Conservation (phyloP, 2,797 vertebrate species). For the Pristis pectinata region DNA sequence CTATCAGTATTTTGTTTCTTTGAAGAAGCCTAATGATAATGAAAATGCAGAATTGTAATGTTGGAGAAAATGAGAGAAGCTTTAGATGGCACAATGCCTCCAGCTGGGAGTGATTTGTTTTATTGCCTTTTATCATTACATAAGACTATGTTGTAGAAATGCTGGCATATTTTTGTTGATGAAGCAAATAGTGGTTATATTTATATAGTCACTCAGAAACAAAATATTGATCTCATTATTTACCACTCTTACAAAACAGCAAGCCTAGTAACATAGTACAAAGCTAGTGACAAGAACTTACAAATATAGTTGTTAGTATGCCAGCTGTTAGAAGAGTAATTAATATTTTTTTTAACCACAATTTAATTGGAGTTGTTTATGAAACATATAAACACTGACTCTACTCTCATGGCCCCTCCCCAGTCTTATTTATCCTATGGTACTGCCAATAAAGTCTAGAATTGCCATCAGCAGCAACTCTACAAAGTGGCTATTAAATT, state of each 20-base stretch:
- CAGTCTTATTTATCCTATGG: background rate
- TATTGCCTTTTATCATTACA: slow-evolving; percentile 13
- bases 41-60: background rate
- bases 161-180: background rate
- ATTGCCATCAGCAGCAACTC: background rate
- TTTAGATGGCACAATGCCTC: slow-evolving; percentile 4
- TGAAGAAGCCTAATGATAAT: slow-evolving; percentile 16
- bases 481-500: slow-evolving; percentile 24
- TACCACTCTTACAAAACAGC: slow-evolving; percentile 7
- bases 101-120: slow-evolving; percentile 21
- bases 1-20: background rate
- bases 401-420: background rate
- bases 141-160: background rate
- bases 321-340: background rate
- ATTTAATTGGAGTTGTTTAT: slow-evolving; percentile 11
- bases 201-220: background rate
- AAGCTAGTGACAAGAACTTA: background rate
- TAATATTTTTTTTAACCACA: background rate
- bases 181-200: slow-evolving; percentile 7
- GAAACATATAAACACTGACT: background rate
- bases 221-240: slow-evolving; percentile 30
- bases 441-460: background rate
- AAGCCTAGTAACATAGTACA: background rate
- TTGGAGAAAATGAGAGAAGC: slow-evolving; percentile 2
- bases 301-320: background rate